Base-by-base conservation (phyloP, 1,140 invertebrate genomes). In the Oryctes rhinoceros region DNA sequence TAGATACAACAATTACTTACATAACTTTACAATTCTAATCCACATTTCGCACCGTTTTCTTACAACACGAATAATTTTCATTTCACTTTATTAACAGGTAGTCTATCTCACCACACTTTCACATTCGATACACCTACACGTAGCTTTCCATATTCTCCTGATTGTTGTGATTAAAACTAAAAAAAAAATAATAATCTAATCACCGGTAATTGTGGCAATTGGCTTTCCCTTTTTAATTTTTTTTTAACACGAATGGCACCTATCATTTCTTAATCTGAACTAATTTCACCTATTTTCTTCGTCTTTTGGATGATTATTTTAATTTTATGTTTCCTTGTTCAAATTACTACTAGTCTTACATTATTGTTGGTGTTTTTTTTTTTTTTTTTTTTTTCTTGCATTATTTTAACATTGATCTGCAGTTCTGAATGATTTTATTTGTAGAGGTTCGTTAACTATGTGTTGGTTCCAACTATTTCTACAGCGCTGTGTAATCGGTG, bases 131-230 rank as follows among this genome's bases (percentile, higher is more conserved):
- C 49, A 53, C 49, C 49, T 53, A 53, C 49, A 53, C 13, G 13
- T 67, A 30, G 65, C 65, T 67, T 67, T 67, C 65, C 65, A 67
- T 67, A 18, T 67, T 67, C 24, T 35, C 65, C 65, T 67, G 18
- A 67, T 67, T 20, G 18, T 67, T 67, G 49, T 67, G 65, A 67
- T 13, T 67, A 20, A 35, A 67, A 67, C 65, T 67, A 24, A 67
- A 67, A 24, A 11, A 62, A 62, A 59, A 11, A 59, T n/a, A n/a
- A 30, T 30, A 24, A 76, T 76, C 44, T 76, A 76, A 76, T 76
- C 74, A 76, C 74, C 74, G 74, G 74, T 76, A 76, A 76, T 76
- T 76, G 74, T 76, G 18, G 74, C 74, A 76, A 76, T 76, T 76
- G 74, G 74, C 15, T 76, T 75, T 48, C 74, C 65, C 65, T 24